Conservation (phyloP, 2,888 invertebrate species). For the Parapristionchus giblindavisi region DNA sequence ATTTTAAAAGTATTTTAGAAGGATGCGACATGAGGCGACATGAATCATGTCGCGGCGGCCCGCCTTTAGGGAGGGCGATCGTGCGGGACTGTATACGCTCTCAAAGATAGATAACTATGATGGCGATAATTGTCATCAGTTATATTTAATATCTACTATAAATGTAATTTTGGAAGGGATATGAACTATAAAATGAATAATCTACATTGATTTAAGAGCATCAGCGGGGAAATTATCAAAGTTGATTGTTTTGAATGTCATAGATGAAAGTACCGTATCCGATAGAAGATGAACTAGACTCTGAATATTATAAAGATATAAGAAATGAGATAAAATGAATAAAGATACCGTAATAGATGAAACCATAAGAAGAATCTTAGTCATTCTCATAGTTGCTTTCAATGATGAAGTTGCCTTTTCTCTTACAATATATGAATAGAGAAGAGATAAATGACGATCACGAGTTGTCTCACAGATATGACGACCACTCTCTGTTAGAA, state of each 20-base stretch:
- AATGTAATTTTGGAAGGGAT: no score
- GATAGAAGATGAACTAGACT: constrained; percentile 50
- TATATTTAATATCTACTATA: no score
- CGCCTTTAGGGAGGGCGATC: no score
- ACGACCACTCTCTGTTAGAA: neutral
- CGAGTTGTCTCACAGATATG: constrained; percentile 21
- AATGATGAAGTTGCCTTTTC: constrained; percentile 43
- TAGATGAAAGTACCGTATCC: constrained; percentile 48
- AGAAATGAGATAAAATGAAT: neutral
- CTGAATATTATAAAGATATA: constrained; percentile 22
- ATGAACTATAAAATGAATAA: no score
- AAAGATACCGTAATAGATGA: constrained; percentile 53
- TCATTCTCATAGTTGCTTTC: constrained; percentile 51
- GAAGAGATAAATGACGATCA: constrained; percentile 5
- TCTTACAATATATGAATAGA: constrained; percentile 44
- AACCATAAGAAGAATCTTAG: constrained; percentile 54
- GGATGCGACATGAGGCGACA: no score
- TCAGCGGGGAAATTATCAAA: constrained; percentile 43
- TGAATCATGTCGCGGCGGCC: no score
- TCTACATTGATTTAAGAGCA: constrained; percentile 16
- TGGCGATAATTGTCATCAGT: no score
- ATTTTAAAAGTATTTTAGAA: no score
- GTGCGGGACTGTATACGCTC: no score
- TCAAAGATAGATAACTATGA: no score
- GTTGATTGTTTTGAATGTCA: constrained; percentile 52